Conservation (phyloP, 2,797 vertebrate species). For the Mus caroli region DNA sequence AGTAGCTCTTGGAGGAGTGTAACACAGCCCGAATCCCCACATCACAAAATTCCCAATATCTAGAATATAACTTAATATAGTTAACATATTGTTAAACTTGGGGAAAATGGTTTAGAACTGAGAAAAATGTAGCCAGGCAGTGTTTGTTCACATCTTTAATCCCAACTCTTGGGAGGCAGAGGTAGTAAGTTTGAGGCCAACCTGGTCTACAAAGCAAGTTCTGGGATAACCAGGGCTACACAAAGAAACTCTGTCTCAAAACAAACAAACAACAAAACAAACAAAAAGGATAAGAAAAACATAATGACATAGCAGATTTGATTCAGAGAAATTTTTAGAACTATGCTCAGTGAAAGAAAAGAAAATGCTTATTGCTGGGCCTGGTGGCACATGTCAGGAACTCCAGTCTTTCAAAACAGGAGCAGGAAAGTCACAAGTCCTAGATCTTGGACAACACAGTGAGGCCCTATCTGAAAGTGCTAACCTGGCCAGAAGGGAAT, state of each 20-base stretch:
- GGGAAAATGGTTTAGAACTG: background rate
- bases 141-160: background rate
- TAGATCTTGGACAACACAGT: background rate
- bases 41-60: conserved; percentile 33
- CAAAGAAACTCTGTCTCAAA: background rate
- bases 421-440: background rate
- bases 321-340: conserved; percentile 47
- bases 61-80: conserved; percentile 50
- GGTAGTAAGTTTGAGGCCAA: background rate
- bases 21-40: conserved; percentile 12
- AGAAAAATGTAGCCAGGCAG: background rate
- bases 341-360: background rate
- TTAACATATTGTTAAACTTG: conserved; percentile 17
- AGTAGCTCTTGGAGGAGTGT: background rate
- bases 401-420: background rate
- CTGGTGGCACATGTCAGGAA: background rate
- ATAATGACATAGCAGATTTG: conserved; percentile 11
- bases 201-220: background rate
- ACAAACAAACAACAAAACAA: background rate
- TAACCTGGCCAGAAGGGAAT: background rate
- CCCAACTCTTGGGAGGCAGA: background rate
- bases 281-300: background rate
- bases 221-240: background rate
- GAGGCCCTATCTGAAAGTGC: background rate
- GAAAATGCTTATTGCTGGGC: background rate